Evolutionary conservation across 1,140 invertebrate genomes (phyloP).

Genomic region (Saxidomus purpurata): DNA sequence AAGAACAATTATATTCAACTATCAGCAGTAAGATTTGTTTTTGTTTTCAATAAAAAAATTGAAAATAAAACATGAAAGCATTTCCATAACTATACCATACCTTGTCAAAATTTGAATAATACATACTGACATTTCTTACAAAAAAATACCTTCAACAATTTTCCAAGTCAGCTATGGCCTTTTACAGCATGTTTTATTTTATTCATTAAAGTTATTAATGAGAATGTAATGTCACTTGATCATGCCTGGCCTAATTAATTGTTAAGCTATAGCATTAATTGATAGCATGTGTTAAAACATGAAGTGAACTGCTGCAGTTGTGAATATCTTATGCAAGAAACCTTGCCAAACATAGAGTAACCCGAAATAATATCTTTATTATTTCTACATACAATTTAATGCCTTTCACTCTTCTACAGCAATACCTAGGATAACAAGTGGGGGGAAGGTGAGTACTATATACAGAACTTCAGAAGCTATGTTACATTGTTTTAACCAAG

Average conservation of each 20-base stretch:
- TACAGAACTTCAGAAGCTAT: too few relatives aligned
- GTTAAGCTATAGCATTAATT: neutral
- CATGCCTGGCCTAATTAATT: slow-evolving; percentile 16
- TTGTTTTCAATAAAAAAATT: slow-evolving; percentile 1
- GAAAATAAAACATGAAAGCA: neutral
- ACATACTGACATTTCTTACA: neutral
- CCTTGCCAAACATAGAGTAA: too few relatives aligned
- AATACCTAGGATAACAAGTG: too few relatives aligned
- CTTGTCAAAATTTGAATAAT: slow-evolving; percentile 4
- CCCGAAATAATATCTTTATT: too few relatives aligned
- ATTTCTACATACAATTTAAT: too few relatives aligned
- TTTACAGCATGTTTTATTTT: neutral
- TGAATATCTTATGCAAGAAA: too few relatives aligned
- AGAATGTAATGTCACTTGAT: slow-evolving; percentile 13
- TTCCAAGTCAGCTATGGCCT: neutral
- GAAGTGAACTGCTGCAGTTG: neutral
- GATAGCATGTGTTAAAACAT: neutral
- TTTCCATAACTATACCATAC: neutral
- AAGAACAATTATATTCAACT: neutral
- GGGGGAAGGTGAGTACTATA: too few relatives aligned
- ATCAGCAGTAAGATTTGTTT: neutral
- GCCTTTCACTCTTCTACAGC: too few relatives aligned
- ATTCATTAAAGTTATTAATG: slow-evolving; percentile 23
- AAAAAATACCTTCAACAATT: neutral
- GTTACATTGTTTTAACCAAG: too few relatives aligned